phyloP scores from a whole-genome alignment of 2,113 vertebrate species.

The Centropristis striata region DNA sequence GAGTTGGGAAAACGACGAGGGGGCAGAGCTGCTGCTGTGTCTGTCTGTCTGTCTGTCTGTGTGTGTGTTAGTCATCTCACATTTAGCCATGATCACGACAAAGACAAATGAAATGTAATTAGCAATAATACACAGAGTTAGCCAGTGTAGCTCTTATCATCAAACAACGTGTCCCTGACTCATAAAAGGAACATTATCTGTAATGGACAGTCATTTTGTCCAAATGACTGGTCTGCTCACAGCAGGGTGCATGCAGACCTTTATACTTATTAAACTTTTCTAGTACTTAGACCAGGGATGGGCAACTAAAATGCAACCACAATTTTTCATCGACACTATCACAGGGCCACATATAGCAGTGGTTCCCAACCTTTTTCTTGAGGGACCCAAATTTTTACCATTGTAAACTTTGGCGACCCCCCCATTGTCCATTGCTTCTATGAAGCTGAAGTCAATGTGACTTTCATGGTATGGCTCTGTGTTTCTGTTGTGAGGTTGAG shows the following conservation, averaged over 20 bases:
- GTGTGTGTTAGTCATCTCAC: constrained; percentile 12
- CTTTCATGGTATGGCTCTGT: no score
- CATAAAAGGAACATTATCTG: constrained; percentile 22
- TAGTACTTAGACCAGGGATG: no score
- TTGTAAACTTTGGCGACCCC: no score
- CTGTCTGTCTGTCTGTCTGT: not conserved
- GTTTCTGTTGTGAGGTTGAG: no score
- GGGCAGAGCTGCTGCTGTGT: constrained; percentile 6
- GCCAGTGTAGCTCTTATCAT: not conserved
- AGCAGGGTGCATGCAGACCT: not conserved
- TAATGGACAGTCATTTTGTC: constrained; percentile 30
- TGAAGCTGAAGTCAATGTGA: no score
- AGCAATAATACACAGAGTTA: constrained; percentile 5
- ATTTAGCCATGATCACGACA: constrained; percentile 3
- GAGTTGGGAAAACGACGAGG: not conserved
- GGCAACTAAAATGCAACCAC: no score
- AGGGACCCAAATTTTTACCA: no score
- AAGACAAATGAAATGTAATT: constrained; percentile 22
- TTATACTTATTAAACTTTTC: not conserved
- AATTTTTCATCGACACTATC: no score
- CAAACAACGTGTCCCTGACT: constrained; percentile 3
- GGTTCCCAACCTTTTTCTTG: no score
- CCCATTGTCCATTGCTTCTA: no score
- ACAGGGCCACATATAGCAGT: no score
- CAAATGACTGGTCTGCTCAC: constrained; percentile 6